Evolutionary conservation across 2,888 invertebrate species (phyloP).

Genomic region (Caenorhabditis sp.): DNA sequence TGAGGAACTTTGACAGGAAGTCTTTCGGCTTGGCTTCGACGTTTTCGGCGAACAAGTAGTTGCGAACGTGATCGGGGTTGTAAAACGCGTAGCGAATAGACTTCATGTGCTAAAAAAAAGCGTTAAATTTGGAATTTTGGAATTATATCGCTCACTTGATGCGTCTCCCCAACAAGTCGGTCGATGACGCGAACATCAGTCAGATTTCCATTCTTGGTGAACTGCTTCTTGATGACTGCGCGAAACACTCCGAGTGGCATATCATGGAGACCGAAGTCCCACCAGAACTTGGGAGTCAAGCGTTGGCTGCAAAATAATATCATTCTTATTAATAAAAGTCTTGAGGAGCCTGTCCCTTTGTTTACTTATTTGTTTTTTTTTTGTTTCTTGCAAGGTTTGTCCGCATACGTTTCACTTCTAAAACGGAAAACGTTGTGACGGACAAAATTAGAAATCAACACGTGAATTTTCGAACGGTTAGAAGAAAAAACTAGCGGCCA

Average conservation of each 20-base stretch:
- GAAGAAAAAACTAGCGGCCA: too few relatives aligned
- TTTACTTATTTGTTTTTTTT: not conserved
- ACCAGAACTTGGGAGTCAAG: constrained; percentile 76
- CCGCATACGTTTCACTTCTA: too few relatives aligned
- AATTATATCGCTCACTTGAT: constrained; percentile 61
- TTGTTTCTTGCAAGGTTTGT: too few relatives aligned
- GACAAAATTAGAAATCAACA: too few relatives aligned
- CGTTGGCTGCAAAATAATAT: constrained; percentile 77
- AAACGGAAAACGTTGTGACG: too few relatives aligned
- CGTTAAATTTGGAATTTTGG: not conserved
- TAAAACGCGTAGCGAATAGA: constrained; percentile 73
- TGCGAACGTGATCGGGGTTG: constrained; percentile 80
- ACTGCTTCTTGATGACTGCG: constrained; percentile 79
- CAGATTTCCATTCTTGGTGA: constrained; percentile 80
- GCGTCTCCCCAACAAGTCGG: constrained; percentile 79
- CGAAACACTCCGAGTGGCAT: constrained; percentile 78
- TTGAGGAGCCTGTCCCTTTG: too few relatives aligned
- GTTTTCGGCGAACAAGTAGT: constrained; percentile 80
- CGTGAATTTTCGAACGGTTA: too few relatives aligned
- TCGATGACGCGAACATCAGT: constrained; percentile 81
- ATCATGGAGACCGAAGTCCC: constrained; percentile 73
- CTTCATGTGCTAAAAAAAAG: constrained; percentile 72
- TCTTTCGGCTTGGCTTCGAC: constrained; percentile 80
- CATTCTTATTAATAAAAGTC: too few relatives aligned
- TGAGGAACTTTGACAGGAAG: constrained; percentile 81